Conservation (phyloP, 1,140 invertebrate genomes). For the Phthorimaea operculella region DNA sequence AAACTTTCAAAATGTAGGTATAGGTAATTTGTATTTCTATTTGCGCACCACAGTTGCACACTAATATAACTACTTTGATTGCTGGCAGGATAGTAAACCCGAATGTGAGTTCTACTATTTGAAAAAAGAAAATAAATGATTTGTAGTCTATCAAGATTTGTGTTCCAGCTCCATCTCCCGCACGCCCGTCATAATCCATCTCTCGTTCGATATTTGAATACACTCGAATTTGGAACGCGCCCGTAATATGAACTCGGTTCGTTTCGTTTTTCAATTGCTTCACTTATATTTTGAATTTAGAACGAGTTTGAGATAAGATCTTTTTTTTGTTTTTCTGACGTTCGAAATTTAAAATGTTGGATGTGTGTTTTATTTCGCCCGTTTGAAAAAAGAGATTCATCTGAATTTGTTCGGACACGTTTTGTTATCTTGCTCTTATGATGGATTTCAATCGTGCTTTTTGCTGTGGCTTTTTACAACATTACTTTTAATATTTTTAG, state of each 20-base stretch:
- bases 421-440: background rate
- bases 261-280: constrained; percentile 66
- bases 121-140: constrained; percentile 15
- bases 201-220: constrained; percentile 60
- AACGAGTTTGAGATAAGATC: constrained; percentile 54
- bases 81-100: too few relatives aligned
- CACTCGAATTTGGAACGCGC: constrained; percentile 58
- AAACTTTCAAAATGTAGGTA: too few relatives aligned
- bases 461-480: background rate
- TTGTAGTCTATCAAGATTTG: constrained; percentile 32
- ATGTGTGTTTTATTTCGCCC: background rate
- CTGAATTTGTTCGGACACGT: background rate
- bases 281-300: constrained; percentile 64
- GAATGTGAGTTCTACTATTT: too few relatives aligned
- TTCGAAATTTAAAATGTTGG: constrained; percentile 32
- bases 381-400: background rate
- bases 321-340: constrained; percentile 28
- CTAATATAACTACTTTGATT: too few relatives aligned
- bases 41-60: too few relatives aligned
- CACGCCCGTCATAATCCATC: constrained; percentile 54
- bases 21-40: too few relatives aligned
- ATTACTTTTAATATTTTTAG: background rate
- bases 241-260: constrained; percentile 56
- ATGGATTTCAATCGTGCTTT: background rate
- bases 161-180: constrained; percentile 33